Conservation (phyloP, 2,888 invertebrate genomes). For the Oscheius myriophilus region DNA sequence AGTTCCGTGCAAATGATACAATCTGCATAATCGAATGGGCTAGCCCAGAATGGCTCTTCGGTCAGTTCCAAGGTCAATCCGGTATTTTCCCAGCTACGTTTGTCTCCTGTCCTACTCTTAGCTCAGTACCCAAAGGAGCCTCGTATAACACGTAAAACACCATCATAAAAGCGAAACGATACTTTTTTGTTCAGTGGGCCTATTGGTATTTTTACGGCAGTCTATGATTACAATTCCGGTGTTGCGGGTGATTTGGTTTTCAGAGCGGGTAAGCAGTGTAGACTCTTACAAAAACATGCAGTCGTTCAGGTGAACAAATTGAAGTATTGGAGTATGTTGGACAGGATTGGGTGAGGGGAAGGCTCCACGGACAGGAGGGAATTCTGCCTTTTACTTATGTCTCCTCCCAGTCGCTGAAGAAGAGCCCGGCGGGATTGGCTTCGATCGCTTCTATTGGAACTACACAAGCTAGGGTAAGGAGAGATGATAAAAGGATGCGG, state of each 20-base stretch:
- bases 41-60: constrained; percentile 63
- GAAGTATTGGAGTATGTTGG: constrained; percentile 45
- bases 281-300: not conserved
- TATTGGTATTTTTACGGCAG: constrained; percentile 34
- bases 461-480: constrained; percentile 30
- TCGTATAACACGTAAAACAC: constrained; percentile 6
- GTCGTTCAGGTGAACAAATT: constrained; percentile 36
- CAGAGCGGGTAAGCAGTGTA: constrained; percentile 26
- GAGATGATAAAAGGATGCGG: no score
- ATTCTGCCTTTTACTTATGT: constrained; percentile 58
- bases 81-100: constrained; percentile 64
- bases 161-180: no score
- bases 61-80: constrained; percentile 46
- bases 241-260: constrained; percentile 45
- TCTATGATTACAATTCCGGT: constrained; percentile 60
- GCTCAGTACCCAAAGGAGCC: constrained; percentile 32
- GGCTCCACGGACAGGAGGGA: constrained; percentile 48
- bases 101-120: constrained; percentile 49
- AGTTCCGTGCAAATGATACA: constrained; percentile 56
- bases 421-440: constrained; percentile 38
- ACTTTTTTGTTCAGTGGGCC: not conserved
- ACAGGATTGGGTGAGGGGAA: constrained; percentile 51
- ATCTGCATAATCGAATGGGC: constrained; percentile 55
- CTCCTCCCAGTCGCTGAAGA: constrained; percentile 36
- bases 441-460: constrained; percentile 31